phyloP scores from a whole-genome alignment of 2,797 vertebrate genomes.

The Margarornis squamiger region DNA sequence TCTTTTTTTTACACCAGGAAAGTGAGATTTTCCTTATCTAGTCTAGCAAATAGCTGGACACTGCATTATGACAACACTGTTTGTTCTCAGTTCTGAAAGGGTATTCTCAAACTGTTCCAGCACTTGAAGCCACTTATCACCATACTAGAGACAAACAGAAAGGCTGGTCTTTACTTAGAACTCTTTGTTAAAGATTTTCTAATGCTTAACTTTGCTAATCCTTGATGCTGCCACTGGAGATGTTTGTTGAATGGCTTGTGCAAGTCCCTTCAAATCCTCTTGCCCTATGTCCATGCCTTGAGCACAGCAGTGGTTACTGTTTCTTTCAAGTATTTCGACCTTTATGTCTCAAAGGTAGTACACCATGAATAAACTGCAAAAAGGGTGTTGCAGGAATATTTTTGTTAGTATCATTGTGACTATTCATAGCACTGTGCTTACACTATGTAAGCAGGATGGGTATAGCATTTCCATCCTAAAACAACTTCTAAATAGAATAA shows the following conservation, averaged over 20 bases:
- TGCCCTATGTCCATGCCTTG: neutral
- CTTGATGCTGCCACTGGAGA: neutral
- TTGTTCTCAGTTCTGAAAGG: constrained; percentile 22
- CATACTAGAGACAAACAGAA: neutral
- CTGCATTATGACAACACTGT: neutral
- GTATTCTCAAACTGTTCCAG: constrained; percentile 6
- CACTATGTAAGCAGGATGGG: neutral
- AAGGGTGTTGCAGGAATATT: neutral
- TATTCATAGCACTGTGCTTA: neutral
- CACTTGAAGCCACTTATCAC: constrained; percentile 40
- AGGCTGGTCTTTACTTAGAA: constrained; percentile 21
- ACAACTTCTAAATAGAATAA: neutral
- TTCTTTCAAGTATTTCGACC: neutral
- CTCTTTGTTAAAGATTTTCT: constrained; percentile 26
- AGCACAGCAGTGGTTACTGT: neutral
- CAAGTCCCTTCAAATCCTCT: neutral
- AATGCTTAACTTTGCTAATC: constrained; percentile 11
- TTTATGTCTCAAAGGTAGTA: neutral
- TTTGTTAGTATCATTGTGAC: neutral
- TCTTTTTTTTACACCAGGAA: neutral
- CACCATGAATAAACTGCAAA: neutral
- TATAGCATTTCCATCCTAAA: neutral
- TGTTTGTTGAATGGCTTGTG: constrained; percentile 39
- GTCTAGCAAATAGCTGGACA: neutral
- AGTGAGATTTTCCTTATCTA: neutral